These are phyloP conservation scores for Chrysotoxum bicinctum DNA, from an alignment of 2,888 invertebrate genomes.

Conservation along the genomic window DNA sequence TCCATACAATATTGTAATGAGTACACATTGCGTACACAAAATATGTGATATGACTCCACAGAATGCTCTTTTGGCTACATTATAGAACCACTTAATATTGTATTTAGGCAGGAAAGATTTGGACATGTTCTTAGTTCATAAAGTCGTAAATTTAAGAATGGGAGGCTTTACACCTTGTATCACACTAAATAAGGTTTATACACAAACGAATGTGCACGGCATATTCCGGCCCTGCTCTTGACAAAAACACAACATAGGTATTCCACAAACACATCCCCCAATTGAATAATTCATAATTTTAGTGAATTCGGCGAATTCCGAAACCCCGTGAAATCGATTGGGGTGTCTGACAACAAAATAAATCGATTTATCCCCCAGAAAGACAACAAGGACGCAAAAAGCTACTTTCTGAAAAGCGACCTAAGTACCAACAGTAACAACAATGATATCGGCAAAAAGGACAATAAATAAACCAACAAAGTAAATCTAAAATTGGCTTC, in stretches of 20 bases:
- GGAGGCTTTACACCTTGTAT: too few relatives aligned
- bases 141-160: too few relatives aligned
- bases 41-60: too few relatives aligned
- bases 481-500: conserved; percentile 66
- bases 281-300: conserved; percentile 64
- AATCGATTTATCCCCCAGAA: conserved; percentile 27
- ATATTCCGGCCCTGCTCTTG: not conserved
- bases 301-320: not conserved
- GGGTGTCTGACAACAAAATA: conserved; percentile 45
- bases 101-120: too few relatives aligned
- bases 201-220: too few relatives aligned
- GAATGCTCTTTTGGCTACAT: too few relatives aligned
- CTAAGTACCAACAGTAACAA: not conserved
- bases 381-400: conserved; percentile 34
- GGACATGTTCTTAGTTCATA: too few relatives aligned
- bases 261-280: conserved; percentile 15
- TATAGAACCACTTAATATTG: too few relatives aligned
- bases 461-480: conserved; percentile 56
- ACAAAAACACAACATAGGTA: not conserved
- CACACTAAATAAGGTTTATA: too few relatives aligned
- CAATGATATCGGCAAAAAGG: conserved; percentile 7
- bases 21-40: too few relatives aligned
- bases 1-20: too few relatives aligned
- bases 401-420: not conserved
- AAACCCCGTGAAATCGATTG: conserved; percentile 50